Base-by-base conservation (phyloP, 2,888 invertebrate species). In the Scaptomyza parva region DNA sequence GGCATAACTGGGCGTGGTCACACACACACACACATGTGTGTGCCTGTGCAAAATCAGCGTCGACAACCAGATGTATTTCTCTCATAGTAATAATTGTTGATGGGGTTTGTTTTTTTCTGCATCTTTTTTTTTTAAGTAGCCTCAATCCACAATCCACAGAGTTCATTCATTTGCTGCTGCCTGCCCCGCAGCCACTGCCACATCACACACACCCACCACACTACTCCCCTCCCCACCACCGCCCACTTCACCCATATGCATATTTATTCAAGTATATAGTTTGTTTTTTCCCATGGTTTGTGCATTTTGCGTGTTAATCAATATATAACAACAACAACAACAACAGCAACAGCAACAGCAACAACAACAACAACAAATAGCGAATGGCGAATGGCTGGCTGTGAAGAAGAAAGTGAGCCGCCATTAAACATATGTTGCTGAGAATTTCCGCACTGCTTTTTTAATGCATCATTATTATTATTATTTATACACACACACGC, bases 251-350 rank as follows among this genome's bases (percentile, higher is more conserved):
- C 24, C n/a, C n/a, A n/a, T 17, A 12, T 30, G 78, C 65, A 84
- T 84, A 75, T 81, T 86, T 84, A 75, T 86, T 71, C 64, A 78
- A 73, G 67, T 67, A 47, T 50, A 53, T 62, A 77, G 64, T 71
- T 67, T 26, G 5, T 26, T 26, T 30, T 30, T 20, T 12, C 28
- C 20, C 44, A 48, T 48, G 67, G 85, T 60, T 82, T 86, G 82
- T 84, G 85, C 85, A 82, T 72, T 79, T 73, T 84, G 81, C 85
- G 72, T 81, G 76, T 82, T 81, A 81, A 82, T 86, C 85, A 82
- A 82, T 86, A 81, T 63, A 63, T 67, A 60, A 64, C 53, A 59
- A 51, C 54, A 63, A 58, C 22, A n/a, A 22, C 22, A 22, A 3
- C 2, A 9, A 63, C 67, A 62, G 62, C 54, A 57, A 53, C 58